These are phyloP conservation scores for Orthonevra nobilis DNA, from an alignment of 2,888 invertebrate genomes.

Conservation along the genomic window DNA sequence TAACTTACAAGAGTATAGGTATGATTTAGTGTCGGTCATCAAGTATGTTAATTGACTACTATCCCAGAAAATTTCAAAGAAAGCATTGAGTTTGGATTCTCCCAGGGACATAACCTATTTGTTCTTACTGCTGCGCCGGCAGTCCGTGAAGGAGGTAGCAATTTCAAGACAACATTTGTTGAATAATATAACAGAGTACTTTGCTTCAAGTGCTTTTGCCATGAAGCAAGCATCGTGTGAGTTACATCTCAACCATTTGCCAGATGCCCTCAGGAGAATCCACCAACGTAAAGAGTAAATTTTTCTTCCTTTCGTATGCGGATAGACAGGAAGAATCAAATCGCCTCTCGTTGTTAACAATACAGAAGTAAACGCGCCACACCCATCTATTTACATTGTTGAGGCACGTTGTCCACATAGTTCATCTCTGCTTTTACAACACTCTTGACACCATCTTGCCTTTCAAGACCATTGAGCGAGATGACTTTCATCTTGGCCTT, in stretches of 20 bases:
- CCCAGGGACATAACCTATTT: conserved; percentile 42
- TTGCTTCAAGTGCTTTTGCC: conserved; percentile 51
- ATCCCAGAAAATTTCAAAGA: conserved; percentile 30
- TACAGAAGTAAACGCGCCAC: conserved; percentile 57
- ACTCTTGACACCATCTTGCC: conserved; percentile 43
- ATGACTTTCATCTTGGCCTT: conserved; percentile 62
- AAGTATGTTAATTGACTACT: conserved; percentile 61
- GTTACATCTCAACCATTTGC: conserved; percentile 47
- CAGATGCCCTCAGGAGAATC: conserved; percentile 51
- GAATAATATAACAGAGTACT: conserved; percentile 48
- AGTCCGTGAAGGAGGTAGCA: conserved; percentile 4
- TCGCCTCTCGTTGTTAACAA: conserved; percentile 36
- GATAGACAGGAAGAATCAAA: conserved; percentile 13
- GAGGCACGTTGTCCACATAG: conserved; percentile 57
- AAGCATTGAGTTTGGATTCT: conserved; percentile 24
- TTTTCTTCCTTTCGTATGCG: conserved; percentile 6
- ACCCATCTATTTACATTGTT: conserved; percentile 61
- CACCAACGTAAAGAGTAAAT: not conserved
- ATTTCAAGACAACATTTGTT: conserved; percentile 27
- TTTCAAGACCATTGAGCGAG: conserved; percentile 2
- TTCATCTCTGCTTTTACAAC: conserved; percentile 52
- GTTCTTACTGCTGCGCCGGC: not conserved
- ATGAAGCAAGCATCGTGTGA: conserved; percentile 9
- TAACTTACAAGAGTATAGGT: not conserved
- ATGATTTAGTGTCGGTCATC: conserved; percentile 52